Conservation (phyloP, 1,140 invertebrate genomes). For the Araneus ventricosus region DNA sequence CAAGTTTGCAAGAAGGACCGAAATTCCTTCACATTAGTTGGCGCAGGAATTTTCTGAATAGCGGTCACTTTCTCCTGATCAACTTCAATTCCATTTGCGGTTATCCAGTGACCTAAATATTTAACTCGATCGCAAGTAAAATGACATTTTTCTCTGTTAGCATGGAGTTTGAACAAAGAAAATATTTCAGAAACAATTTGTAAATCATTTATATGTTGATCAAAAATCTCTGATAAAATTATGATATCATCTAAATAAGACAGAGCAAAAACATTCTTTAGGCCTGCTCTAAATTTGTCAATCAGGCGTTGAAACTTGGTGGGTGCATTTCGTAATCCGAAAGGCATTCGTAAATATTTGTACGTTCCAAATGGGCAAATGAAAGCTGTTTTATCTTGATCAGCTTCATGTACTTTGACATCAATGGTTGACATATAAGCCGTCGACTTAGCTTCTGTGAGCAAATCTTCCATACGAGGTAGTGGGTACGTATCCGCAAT, state of each 20-base stretch:
- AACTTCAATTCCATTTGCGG: slow-evolving; percentile 74
- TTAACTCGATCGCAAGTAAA: slow-evolving; percentile 28
- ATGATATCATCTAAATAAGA: slow-evolving; percentile 57
- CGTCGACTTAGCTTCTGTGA: slow-evolving; percentile 35
- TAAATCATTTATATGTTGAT: slow-evolving; percentile 35
- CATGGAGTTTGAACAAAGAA: slow-evolving; percentile 9
- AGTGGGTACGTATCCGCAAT: not conserved
- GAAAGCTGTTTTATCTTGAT: slow-evolving; percentile 80
- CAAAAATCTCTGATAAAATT: slow-evolving; percentile 63
- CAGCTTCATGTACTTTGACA: slow-evolving; percentile 77
- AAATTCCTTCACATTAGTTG: slow-evolving; percentile 74
- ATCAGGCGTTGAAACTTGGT: slow-evolving; percentile 79
- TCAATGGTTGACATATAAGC: slow-evolving; percentile 36
- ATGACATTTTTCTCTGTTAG: slow-evolving; percentile 16
- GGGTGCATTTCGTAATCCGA: slow-evolving; percentile 79
- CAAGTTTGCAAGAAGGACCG: slow-evolving; percentile 75
- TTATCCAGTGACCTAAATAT: slow-evolving; percentile 42
- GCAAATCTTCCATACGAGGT: slow-evolving; percentile 53
- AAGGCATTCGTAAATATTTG: slow-evolving; percentile 79
- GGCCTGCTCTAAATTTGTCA: slow-evolving; percentile 76
- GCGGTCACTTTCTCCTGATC: slow-evolving; percentile 76
- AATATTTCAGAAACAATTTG: slow-evolving; percentile 17
- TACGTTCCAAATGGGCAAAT: slow-evolving; percentile 77
- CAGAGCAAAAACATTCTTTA: not conserved
- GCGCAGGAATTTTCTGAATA: slow-evolving; percentile 74